Conservation (phyloP, 2,113 vertebrate genomes). For the Grantiella picta region DNA sequence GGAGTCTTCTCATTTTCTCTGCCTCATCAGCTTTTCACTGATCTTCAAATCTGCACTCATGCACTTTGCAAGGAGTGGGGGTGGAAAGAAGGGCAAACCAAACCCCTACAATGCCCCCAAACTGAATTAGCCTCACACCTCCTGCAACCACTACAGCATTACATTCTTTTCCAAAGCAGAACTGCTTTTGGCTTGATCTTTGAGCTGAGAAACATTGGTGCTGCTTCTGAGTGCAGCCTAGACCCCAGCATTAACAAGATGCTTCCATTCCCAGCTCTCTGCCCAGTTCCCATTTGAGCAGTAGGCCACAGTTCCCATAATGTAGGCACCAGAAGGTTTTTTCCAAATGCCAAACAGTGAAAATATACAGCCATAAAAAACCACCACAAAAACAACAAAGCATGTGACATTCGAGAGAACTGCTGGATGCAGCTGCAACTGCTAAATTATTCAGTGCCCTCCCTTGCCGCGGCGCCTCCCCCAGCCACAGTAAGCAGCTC, state of each 20-base stretch:
- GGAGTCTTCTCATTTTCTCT: neutral
- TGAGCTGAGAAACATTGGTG: neutral
- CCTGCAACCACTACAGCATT: neutral
- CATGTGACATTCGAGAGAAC: neutral
- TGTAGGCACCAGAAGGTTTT: neutral
- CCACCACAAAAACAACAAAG: neutral
- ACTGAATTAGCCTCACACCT: neutral
- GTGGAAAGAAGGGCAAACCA: neutral
- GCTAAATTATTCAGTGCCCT: slow-evolving; percentile 49
- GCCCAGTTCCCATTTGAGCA: neutral
- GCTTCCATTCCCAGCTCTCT: neutral
- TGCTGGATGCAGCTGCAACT: slow-evolving; percentile 8
- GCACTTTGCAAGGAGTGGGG: neutral
- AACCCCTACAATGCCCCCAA: neutral
- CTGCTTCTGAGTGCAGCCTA: neutral
- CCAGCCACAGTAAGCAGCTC: neutral
- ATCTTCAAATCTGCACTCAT: neutral
- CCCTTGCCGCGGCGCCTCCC: neutral
- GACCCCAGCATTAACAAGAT: neutral
- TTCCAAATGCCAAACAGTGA: neutral
- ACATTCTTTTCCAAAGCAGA: neutral
- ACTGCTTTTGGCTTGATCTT: neutral
- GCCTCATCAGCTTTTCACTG: neutral
- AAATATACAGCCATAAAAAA: slow-evolving; percentile 8
- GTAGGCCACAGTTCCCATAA: neutral